Evolutionary conservation across 2,113 vertebrate genomes (phyloP).

Genomic region (Cnemophilus loriae): DNA sequence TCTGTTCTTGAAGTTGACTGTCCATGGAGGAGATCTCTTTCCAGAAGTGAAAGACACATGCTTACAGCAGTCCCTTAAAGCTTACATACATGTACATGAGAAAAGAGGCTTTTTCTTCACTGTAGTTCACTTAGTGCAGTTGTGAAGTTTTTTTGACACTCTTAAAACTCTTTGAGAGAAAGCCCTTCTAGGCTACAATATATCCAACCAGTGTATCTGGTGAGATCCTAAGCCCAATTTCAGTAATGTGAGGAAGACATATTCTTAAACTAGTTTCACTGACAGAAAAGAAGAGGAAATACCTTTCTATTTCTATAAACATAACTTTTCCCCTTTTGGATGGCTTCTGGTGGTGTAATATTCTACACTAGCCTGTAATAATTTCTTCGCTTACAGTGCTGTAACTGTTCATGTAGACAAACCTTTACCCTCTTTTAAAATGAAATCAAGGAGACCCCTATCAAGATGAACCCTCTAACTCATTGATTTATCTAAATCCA

Average conservation of each 20-base stretch:
- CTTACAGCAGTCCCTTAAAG: background rate
- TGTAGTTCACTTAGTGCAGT: background rate
- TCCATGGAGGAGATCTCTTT: background rate
- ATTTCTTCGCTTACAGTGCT: background rate
- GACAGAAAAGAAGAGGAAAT: background rate
- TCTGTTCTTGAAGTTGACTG: background rate
- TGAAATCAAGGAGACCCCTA: background rate
- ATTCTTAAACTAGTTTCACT: background rate
- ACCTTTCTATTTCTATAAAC: background rate
- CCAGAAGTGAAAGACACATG: background rate
- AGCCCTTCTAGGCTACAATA: background rate
- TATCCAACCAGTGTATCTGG: background rate
- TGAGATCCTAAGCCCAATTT: background rate
- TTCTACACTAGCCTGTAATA: background rate
- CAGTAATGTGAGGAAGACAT: background rate
- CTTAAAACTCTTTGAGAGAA: background rate
- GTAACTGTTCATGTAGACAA: background rate
- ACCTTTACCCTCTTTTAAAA: background rate
- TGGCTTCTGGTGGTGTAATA: background rate
- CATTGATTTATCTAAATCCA: background rate
- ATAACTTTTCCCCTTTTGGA: background rate
- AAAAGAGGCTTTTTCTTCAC: background rate
- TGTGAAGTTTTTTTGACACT: background rate
- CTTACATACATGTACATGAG: background rate
- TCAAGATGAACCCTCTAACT: background rate